Conservation (phyloP, 2,888 invertebrate genomes). For the Campoplex nolae region DNA sequence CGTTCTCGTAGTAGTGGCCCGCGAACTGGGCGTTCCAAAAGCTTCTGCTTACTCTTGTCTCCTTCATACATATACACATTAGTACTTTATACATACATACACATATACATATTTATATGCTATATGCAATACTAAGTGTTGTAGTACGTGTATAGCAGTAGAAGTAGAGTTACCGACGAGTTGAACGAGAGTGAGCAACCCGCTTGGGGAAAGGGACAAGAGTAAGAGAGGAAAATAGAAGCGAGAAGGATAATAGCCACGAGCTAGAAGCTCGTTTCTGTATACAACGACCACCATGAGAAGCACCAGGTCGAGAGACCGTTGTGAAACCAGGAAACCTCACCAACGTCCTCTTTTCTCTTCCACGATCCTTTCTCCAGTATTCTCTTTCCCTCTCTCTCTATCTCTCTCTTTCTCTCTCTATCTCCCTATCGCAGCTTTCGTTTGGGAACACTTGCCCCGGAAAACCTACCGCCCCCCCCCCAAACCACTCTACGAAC, state of each 20-base stretch:
- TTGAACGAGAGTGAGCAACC: conserved; percentile 44
- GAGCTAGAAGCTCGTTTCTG: conserved; percentile 64
- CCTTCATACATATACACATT: conserved; percentile 20
- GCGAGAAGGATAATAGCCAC: conserved; percentile 60
- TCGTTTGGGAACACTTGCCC: conserved; percentile 24
- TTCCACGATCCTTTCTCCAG: not conserved
- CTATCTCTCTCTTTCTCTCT: conserved; percentile 11
- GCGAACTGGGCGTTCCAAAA: conserved; percentile 56
- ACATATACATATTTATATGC: not conserved
- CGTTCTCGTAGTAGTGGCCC: conserved; percentile 42
- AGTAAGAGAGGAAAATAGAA: conserved; percentile 37
- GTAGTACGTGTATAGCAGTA: conserved; percentile 16
- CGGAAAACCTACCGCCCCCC: conserved; percentile 15
- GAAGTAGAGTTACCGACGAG: conserved; percentile 41
- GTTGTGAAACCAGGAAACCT: conserved; percentile 58
- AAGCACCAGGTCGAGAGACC: conserved; percentile 54
- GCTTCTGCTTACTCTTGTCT: conserved; percentile 62
- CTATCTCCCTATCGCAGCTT: conserved; percentile 17
- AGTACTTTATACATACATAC: not conserved
- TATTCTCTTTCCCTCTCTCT: conserved; percentile 15
- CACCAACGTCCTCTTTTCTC: conserved; percentile 31
- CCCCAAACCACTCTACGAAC: conserved; percentile 4
- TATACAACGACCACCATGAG: conserved; percentile 33
- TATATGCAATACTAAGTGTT: not conserved
- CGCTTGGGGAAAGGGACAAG: conserved; percentile 9